Base-by-base conservation (phyloP, 2,113 vertebrate genomes). In the Sorex araneus region DNA sequence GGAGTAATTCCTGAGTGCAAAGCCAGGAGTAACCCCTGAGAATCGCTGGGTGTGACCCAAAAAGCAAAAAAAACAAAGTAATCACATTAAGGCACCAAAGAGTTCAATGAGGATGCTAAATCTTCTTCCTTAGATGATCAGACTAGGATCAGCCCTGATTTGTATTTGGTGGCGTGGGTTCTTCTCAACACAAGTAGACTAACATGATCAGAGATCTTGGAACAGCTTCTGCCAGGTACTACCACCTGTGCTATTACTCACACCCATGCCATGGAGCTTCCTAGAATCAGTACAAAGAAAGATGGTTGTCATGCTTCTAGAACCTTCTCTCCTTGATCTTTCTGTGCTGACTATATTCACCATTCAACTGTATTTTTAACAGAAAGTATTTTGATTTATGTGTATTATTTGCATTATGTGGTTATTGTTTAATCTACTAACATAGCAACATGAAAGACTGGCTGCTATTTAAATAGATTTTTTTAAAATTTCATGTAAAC, bases 401-500 rank as follows among this genome's bases (percentile, higher is more conserved):
- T 66, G 1, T 8, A 78, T n/a, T 66, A 45, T 57, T 84, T 86
- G 15, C 71, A 60, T 40, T 73, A 43, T n/a, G 78, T 1, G 88
- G 21, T 32, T 73, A 79, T 36, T 12, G 9, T 75, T 64, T 88
- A 67, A 50, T 21, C 1, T 45, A 71, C 3, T 36, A 15, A 90
- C 85, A 50, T 47, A 13, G 32, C 2, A 2, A 87, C 34, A 34
- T 40, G 40, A 90, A 9, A 78, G 8, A 23, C 21, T 88, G 23
- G 25, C 25, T 73, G 13, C 27, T 78, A 71, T n/a, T 89, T 57
- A 81, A 87, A 82, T 34, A 18, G 32, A 54, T 50, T 50, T 50
- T 50, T 50, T 92, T 34, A 82, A 87, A 90, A 87, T 60, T 84
- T 19, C 8, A 47, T 54, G 87, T 7, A 40, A 3, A 43, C 73